Evolutionary conservation across 2,797 vertebrate genomes (phyloP), one percentile per base, ranked within the genome.

Genomic region (Pangasius krempfi): DNA sequence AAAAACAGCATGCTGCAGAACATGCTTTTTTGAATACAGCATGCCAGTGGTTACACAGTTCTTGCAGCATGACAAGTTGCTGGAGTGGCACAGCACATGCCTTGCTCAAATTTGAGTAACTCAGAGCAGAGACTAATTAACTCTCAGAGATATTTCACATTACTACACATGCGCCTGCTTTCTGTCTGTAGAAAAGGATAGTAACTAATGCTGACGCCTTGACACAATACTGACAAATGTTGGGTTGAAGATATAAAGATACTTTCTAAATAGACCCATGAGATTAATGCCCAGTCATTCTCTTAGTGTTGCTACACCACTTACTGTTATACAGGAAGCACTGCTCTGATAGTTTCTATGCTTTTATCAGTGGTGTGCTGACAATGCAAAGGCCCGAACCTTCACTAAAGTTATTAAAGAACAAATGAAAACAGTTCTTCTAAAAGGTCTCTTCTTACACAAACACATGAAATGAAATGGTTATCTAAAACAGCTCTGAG

Each of bases 241-340:
- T 40, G 33, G 4, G 2, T 82, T 56, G 27, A 50, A 30, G 44
- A 64, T 47, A 13, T 64, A 83, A 25, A 58, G 37, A 64, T 50
- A 66, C 2, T 66, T 66, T 50, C 8, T 44, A 50, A 84, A 68
- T 2, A 70, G n/a, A 84, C 60, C 58, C 47, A 13, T 12, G 20
- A 84, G 62, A 68, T 25, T 50, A 84, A 68, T 89, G 81, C 80
- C 87, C 54, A 85, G 80, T 84, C 72, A 84, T 64, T n/a, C n/a
- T 58, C 79, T 44, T 72, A 30, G 87, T 75, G 44, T 81, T 81
- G 72, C 27, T 4, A 62, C 82, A 87, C 44, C 85, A 80, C 86
- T 68, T 68, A 47, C 44, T 68, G 44, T 33, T 6, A 25, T 68
- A 90, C 82, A 89, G 86, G 82, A 90, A 90, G 60, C 10, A 12